phyloP scores from a whole-genome alignment of 2,888 invertebrate genomes.

The Drosophila eohydei region DNA sequence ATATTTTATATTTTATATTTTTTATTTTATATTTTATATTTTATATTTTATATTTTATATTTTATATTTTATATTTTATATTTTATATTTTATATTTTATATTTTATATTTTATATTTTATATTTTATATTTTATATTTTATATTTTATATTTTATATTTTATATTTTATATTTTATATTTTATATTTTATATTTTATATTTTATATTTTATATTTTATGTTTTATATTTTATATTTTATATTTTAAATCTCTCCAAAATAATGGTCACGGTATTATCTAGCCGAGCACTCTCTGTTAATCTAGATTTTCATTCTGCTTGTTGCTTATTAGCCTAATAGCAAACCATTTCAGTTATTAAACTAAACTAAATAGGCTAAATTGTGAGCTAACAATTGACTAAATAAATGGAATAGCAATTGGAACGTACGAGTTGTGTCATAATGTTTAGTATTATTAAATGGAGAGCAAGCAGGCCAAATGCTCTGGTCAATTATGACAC shows the following conservation, averaged over 20 bases:
- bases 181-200: neutral
- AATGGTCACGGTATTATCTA: neutral
- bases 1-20: neutral
- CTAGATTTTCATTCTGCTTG: neutral
- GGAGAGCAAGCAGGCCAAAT: slow-evolving; percentile 1
- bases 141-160: neutral
- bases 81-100: neutral
- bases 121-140: neutral
- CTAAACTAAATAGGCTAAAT: neutral
- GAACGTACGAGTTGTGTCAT: neutral
- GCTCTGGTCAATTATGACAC: slow-evolving; percentile 54
- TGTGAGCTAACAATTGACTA: neutral
- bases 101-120: neutral
- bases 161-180: neutral
- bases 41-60: too few relatives aligned
- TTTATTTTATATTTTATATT: neutral
- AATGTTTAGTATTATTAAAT: neutral
- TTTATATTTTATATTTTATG: neutral
- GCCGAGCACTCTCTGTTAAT: neutral
- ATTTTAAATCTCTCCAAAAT: neutral
- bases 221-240: neutral
- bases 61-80: neutral
- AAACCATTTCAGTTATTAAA: slow-evolving; percentile 8
- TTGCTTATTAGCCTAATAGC: neutral
- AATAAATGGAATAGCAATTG: slow-evolving; percentile 1